Evolutionary conservation across 1,140 invertebrate genomes (phyloP), one percentile per base, ranked within the genome.

Genomic region (Trissolcus basalis): DNA sequence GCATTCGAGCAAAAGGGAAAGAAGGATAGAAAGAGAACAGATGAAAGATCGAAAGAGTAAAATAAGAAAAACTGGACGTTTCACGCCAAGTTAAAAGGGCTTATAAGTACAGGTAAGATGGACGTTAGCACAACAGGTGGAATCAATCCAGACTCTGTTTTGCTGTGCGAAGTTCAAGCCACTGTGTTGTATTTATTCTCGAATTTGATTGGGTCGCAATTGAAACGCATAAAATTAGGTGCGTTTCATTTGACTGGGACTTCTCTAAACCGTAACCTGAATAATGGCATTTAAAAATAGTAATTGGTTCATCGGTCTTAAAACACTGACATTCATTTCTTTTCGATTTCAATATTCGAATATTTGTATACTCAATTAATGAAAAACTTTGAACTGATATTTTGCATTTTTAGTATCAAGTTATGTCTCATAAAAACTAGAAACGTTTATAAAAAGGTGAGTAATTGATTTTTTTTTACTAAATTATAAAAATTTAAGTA

Each of bases 1-100:
- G 76, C 72, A 77, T 72, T 76, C 71, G 65, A 84, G 81, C 70
- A 80, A 83, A 79, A 81, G 75, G 61, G 68, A 77, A 75, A 78
- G 67, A 76, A 77, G 70, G 65, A 73, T 72, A 67, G 71, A 76
- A 56, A 63, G 54, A 67, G 54, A 64, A 50, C 41, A 27, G 41
- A 60, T 51, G 44, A 60, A 58, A 43, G 59, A 60, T 41, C 53
- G 33, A 47, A 44, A 67, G 56, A 68, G 19, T 4, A 41, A 44
- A 35, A 61, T 27, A 67, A 65, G 36, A 48, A 53, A 15, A 0
- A 53, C 0, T 35, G 48, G 45, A 59, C 11, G 36, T 12, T 14
- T 4, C 5, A 19, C 2, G 45, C 33, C 13, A 10, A 14, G 51
- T 14, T 41, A 15, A 19, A 61, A 16, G 13, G 6, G 16, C 7